Evolutionary conservation across 2,113 vertebrate genomes (phyloP).

Genomic region (Litocranius walleri): DNA sequence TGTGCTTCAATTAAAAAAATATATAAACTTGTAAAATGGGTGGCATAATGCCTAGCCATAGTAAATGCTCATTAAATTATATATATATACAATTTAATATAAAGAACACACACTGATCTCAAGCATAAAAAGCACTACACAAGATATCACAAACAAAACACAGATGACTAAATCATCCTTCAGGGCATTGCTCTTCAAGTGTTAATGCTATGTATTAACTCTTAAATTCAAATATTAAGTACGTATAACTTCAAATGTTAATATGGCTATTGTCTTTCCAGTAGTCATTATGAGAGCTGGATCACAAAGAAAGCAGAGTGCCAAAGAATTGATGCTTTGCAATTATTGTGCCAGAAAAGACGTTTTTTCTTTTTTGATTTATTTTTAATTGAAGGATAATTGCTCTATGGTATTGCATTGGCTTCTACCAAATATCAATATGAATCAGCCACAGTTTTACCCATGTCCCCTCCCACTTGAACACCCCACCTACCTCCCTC

Average conservation of each 20-base stretch:
- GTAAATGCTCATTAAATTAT: neutral
- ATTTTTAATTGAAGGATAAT: neutral
- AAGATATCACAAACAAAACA: neutral
- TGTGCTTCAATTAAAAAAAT: neutral
- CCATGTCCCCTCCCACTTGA: neutral
- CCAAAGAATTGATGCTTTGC: neutral
- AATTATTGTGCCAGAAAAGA: neutral
- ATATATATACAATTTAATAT: neutral
- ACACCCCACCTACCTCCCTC: neutral
- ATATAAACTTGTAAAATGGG: neutral
- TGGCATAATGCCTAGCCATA: neutral
- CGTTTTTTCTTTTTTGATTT: neutral
- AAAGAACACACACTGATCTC: neutral
- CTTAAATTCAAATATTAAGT: neutral
- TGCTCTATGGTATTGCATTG: neutral
- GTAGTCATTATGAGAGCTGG: neutral
- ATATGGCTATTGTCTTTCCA: neutral
- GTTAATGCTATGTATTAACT: neutral
- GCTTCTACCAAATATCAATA: neutral
- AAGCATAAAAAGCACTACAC: neutral
- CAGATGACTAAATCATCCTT: neutral
- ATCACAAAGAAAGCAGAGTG: neutral
- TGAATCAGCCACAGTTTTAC: neutral
- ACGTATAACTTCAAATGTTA: neutral
- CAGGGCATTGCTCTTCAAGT: neutral